Percentiles rank a stretch among this genome's conserved stretches.
Evolutionary conservation across 2,888 invertebrate genomes (phyloP).

Genomic region (Eristalis pertinax): DNA sequence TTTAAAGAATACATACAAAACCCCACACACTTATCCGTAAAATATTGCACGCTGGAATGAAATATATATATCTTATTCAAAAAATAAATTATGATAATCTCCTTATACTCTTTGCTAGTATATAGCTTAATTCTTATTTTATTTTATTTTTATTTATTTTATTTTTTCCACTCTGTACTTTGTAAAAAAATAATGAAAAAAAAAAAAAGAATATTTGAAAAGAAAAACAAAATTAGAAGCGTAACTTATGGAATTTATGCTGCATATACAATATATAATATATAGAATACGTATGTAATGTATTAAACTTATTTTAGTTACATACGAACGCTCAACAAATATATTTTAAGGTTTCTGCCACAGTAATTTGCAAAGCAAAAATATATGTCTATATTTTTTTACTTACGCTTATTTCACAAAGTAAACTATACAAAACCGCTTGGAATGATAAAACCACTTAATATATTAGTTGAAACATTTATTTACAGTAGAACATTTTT

Average conservation of each 20-base stretch:
- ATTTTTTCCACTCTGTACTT: conserved; percentile 62
- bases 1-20: conserved; percentile 54
- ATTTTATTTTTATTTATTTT: conserved; percentile 45
- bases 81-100: conserved; percentile 49
- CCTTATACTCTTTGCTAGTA: conserved; percentile 73
- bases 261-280: conserved; percentile 32
- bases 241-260: conserved; percentile 24
- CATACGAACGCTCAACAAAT: conserved; percentile 66
- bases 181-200: conserved; percentile 36
- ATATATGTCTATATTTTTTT: conserved; percentile 54
- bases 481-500: conserved; percentile 58
- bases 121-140: conserved; percentile 63
- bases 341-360: conserved; percentile 69
- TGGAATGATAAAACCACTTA: conserved; percentile 71
- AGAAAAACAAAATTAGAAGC: conserved; percentile 19
- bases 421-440: conserved; percentile 63
- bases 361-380: conserved; percentile 65
- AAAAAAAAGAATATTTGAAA: conserved; percentile 34
- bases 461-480: conserved; percentile 63
- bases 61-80: conserved; percentile 72
- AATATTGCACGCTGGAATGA: conserved; percentile 76
- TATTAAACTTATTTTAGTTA: conserved; percentile 45
- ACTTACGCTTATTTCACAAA: conserved; percentile 69
- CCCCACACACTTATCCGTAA: conserved; percentile 74
- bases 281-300: conserved; percentile 50